Conservation (phyloP, 2,888 invertebrate species). For the Stenotaenia linearis region DNA sequence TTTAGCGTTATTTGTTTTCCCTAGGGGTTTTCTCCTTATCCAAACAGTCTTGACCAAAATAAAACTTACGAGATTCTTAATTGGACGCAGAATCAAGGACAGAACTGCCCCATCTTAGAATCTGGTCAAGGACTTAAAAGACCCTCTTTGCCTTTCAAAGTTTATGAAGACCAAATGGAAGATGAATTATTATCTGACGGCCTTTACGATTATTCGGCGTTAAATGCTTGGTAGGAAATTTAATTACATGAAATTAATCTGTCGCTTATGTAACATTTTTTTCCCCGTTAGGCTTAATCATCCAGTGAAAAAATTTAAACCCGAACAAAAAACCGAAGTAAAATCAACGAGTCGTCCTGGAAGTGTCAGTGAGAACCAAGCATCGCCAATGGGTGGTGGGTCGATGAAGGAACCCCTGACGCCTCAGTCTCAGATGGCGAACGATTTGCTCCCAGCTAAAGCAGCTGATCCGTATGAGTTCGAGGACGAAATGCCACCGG, state of each 20-base stretch:
- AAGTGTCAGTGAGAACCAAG: conserved; percentile 27
- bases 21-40: conserved; percentile 35
- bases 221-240: conserved; percentile 68
- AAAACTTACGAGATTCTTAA: conserved; percentile 27
- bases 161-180: conserved; percentile 69
- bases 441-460: conserved; percentile 35
- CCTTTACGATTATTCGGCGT: conserved; percentile 81
- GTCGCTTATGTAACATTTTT: too few relatives aligned
- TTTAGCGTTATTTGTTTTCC: neutral
- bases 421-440: conserved; percentile 34
- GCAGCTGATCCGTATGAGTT: conserved; percentile 63
- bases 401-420: conserved; percentile 35
- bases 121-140: conserved; percentile 57
- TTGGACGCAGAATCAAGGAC: conserved; percentile 21
- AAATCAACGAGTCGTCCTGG: conserved; percentile 35
- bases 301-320: conserved; percentile 81
- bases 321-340: conserved; percentile 41
- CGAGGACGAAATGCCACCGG: conserved; percentile 57
- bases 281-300: conserved; percentile 75
- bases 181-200: conserved; percentile 70
- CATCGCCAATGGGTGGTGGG: neutral
- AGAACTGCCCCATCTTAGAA: conserved; percentile 34
- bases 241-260: neutral
- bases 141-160: conserved; percentile 69
- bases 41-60: conserved; percentile 29